A percentile compares a stretch with the other conserved stretches of the same genome.
These are phyloP conservation scores for Tetraodon nigroviridis DNA, from an alignment of 2,113 vertebrate genomes.

Conservation along the genomic window DNA sequence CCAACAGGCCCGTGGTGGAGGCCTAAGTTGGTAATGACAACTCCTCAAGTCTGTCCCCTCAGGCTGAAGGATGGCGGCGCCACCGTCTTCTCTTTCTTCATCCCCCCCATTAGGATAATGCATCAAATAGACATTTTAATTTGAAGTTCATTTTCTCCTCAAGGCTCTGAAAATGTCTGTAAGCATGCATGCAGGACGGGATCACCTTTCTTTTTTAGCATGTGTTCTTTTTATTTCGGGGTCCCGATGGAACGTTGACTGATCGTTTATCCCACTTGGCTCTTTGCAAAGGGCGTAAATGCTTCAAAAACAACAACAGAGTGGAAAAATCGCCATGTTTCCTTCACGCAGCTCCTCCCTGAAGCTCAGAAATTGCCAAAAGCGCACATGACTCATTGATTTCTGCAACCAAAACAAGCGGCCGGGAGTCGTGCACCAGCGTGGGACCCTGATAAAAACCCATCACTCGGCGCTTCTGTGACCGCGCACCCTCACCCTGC, in stretches of 20 bases:
- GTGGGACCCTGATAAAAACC: constrained; percentile 60
- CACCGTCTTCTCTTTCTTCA: constrained; percentile 53
- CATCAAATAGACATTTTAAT: constrained; percentile 75
- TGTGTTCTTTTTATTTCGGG: constrained; percentile 56
- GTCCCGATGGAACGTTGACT: constrained; percentile 45
- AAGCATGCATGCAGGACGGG: constrained; percentile 36
- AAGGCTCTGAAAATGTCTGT: constrained; percentile 68
- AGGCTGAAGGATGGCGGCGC: constrained; percentile 62
- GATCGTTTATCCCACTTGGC: constrained; percentile 31
- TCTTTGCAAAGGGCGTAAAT: constrained; percentile 15
- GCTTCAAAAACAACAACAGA: constrained; percentile 7
- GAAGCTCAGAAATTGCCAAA: constrained; percentile 36
- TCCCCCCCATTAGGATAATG: constrained; percentile 70
- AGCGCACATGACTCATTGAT: constrained; percentile 67
- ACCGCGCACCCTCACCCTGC: constrained; percentile 56
- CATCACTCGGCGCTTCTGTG: constrained; percentile 71
- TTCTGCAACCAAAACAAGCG: constrained; percentile 64
- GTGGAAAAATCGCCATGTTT: constrained; percentile 25
- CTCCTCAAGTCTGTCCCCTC: constrained; percentile 67
- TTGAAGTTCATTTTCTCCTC: constrained; percentile 74
- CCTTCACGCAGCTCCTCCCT: constrained; percentile 29
- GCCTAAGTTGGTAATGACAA: constrained; percentile 72
- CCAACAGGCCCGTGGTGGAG: constrained; percentile 63
- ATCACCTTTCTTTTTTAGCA: constrained; percentile 59
- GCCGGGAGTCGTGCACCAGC: constrained; percentile 42